phyloP scores from a whole-genome alignment of 2,797 vertebrate genomes.

The Scolopax rusticola region DNA sequence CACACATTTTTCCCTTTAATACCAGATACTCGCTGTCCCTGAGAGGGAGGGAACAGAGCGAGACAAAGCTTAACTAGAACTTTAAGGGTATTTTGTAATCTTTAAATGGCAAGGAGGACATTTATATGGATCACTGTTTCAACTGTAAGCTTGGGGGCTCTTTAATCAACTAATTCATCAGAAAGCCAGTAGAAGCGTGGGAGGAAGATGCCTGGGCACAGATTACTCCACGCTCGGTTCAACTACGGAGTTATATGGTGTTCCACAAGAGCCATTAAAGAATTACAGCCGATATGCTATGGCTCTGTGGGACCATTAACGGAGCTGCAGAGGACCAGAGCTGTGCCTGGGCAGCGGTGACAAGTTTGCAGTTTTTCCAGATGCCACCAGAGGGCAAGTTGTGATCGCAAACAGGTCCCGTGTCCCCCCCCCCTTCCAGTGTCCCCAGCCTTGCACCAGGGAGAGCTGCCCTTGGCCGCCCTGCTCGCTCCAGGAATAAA shows the following conservation, averaged over 20 bases:
- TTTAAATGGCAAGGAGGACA: not conserved
- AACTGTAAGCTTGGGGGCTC: not conserved
- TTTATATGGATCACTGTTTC: not conserved
- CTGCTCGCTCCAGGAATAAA: not conserved
- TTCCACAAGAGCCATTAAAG: not conserved
- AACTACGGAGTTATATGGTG: not conserved
- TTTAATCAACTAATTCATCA: not conserved
- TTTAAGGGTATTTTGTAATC: not conserved
- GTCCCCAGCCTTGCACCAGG: not conserved
- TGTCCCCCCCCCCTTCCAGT: not conserved
- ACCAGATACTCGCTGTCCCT: not conserved
- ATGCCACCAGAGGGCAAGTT: slow-evolving; percentile 69
- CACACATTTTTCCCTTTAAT: not conserved
- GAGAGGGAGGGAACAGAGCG: not conserved
- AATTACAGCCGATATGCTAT: not conserved
- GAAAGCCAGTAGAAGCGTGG: not conserved
- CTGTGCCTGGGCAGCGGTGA: not conserved
- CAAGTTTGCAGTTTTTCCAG: slow-evolving; percentile 42
- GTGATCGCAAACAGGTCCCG: not conserved
- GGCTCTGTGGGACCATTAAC: accelerated
- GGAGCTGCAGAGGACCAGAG: not conserved
- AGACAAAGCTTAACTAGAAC: not conserved
- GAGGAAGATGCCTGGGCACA: not conserved
- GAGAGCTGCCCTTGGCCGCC: slow-evolving; percentile 40
- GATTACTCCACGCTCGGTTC: not conserved